Evolutionary conservation across 2,797 vertebrate genomes (phyloP).

Genomic region (Falco cherrug): DNA sequence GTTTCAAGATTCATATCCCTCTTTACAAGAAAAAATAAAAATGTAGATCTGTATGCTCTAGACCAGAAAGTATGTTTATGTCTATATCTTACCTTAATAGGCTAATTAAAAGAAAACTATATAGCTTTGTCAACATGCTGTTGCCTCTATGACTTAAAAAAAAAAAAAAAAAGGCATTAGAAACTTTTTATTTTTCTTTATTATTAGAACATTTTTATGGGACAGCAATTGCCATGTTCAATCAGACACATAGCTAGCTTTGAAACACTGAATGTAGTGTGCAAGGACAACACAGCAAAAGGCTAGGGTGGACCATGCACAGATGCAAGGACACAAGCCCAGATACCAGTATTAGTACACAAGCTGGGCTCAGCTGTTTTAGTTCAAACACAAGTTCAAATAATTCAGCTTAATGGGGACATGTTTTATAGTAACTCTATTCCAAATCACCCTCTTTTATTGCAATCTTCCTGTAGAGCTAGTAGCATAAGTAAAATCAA

Average conservation of each 20-base stretch:
- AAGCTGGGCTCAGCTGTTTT: not conserved
- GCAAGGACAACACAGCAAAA: not conserved
- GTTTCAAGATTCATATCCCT: not conserved
- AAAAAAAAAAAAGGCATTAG: not conserved
- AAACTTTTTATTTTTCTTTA: not conserved
- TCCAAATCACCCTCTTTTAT: not conserved
- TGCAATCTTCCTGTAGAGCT: not conserved
- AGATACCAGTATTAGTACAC: not conserved
- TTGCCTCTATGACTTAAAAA: not conserved
- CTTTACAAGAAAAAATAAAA: not conserved
- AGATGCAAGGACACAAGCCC: not conserved
- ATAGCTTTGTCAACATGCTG: not conserved
- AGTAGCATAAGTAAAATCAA: not conserved
- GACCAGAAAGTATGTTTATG: not conserved
- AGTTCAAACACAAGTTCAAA: not conserved
- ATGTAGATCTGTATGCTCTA: not conserved
- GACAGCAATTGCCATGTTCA: not conserved
- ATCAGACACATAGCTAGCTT: not conserved
- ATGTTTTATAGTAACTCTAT: not conserved
- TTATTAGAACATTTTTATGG: not conserved
- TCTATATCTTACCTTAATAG: not conserved
- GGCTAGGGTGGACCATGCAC: not conserved
- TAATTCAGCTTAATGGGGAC: not conserved
- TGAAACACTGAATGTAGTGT: not conserved
- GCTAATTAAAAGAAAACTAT: not conserved